These are phyloP conservation scores for Zoanthus gigantus DNA, from an alignment of 92 coral and sea anemone species.

Conservation along the genomic window DNA sequence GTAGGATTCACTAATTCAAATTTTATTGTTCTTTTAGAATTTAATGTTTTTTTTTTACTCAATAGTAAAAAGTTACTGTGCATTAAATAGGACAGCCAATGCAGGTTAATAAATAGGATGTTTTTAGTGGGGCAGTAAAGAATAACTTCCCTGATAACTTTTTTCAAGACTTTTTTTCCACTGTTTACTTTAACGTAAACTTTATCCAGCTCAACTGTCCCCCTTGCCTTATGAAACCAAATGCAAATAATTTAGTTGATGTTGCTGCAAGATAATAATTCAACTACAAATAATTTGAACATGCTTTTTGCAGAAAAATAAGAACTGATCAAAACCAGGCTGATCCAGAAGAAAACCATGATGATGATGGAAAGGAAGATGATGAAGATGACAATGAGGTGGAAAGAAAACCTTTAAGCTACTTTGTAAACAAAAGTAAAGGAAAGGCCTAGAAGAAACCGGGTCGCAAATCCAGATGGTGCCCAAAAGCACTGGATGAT, in stretches of 20 bases:
- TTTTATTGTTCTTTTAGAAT: slow-evolving; percentile 16
- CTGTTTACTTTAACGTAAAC: neutral
- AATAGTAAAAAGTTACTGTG: slow-evolving; percentile 17
- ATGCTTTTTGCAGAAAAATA: slow-evolving; percentile 16
- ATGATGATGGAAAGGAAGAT: slow-evolving; percentile 26
- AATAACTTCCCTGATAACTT: slow-evolving; percentile 21
- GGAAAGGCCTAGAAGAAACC: slow-evolving; percentile 65
- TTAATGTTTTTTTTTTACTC: slow-evolving; percentile 14
- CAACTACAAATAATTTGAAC: slow-evolving; percentile 35
- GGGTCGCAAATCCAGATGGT: slow-evolving; percentile 63
- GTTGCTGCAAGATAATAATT: slow-evolving; percentile 10
- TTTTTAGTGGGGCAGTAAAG: slow-evolving; percentile 26
- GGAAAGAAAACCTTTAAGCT: slow-evolving; percentile 38
- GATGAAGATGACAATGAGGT: slow-evolving; percentile 33
- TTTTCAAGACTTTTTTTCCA: slow-evolving; percentile 7
- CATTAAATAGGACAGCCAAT: slow-evolving; percentile 22
- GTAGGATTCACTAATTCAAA: slow-evolving; percentile 23
- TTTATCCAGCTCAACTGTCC: slow-evolving; percentile 19
- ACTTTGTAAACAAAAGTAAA: slow-evolving; percentile 49
- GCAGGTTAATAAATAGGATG: slow-evolving; percentile 21
- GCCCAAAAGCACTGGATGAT: slow-evolving; percentile 50
- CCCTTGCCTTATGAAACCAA: slow-evolving; percentile 21
- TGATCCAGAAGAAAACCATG: slow-evolving; percentile 26
- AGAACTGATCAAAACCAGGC: slow-evolving; percentile 22
- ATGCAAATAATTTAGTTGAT: slow-evolving; percentile 19